Evolutionary conservation across 2,888 invertebrate species (phyloP), one percentile per base, ranked within the genome.

Genomic region (Nesidiocoris tenuis): DNA sequence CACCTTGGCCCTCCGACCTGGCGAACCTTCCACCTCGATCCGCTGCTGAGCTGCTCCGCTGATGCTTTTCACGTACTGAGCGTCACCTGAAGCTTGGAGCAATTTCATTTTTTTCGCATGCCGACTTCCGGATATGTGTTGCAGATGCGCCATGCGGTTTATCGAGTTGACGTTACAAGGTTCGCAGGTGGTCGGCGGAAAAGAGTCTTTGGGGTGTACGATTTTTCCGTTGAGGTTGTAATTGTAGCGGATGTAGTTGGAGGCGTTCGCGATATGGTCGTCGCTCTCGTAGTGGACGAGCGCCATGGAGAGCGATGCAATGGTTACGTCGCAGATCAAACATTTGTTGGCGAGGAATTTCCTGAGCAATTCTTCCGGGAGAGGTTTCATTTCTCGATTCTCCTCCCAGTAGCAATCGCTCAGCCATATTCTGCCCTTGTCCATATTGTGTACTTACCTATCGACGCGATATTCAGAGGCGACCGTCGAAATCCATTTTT

Each of bases 231-330:
- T n/a, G 2, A 24, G 54, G 19, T 72, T 61, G 63, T 61, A 72
- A 12, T 72, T 72, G 12, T 61, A 24, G 1, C 54, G 18, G 61
- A 72, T 72, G n/a, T 61, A 21, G 12, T 72, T 61, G 5, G 63
- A 39, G 1, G 61, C 72, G 25, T 72, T 72, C 16, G 54, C 61
- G 21, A 72, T 54, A 22, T 72, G 72, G 1, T 39, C 72, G 19
- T 72, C 39, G n/a, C 61, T 61, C 17, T 72, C 72, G 72, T 72
- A 72, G 18, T 72, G 72, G 54, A 61, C 39, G 61, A 25, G 61
- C 1, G 63, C 61, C 21, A n/a, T 16, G 16, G 61, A 54, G 19
- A 61, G 55, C 17, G 25, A 39, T 19, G 25, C 18, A 2, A 61
- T 63, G 9, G 17, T 25, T 1, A 25, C 61, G 19, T 39, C 23